A percentile compares a stretch with the other conserved stretches of the same genome.
Evolutionary conservation across 1,140 invertebrate genomes (phyloP).

Genomic region (Drosophila yakuba): DNA sequence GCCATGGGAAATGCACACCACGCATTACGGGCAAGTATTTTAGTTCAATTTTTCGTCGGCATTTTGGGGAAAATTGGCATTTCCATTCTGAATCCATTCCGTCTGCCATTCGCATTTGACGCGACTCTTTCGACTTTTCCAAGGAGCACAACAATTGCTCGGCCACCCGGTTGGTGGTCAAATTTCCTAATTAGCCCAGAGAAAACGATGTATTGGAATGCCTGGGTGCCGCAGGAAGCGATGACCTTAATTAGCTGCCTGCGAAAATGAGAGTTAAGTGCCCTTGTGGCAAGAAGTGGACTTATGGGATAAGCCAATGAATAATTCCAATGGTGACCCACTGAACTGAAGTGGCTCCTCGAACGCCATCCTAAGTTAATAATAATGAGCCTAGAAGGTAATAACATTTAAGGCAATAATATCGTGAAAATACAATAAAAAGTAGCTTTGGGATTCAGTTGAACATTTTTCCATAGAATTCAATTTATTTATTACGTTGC

Average conservation of each 20-base stretch:
- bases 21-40: conserved; percentile 28
- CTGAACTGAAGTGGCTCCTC: background rate
- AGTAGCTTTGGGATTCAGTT: no score
- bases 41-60: conserved; percentile 9
- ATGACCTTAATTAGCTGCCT: conserved; percentile 38
- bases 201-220: conserved; percentile 20
- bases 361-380: background rate
- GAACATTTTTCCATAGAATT: no score
- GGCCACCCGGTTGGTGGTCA: background rate
- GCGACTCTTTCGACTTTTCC: conserved; percentile 20
- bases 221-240: background rate
- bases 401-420: no score
- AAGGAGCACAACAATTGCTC: background rate
- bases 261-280: conserved; percentile 48
- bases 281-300: background rate
- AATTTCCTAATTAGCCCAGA: conserved; percentile 37
- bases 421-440: no score
- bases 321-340: conserved; percentile 1
- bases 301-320: conserved; percentile 8
- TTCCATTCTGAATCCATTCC: conserved; percentile 11
- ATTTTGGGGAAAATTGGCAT: conserved; percentile 3
- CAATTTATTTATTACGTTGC: no score
- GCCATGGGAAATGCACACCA: conserved; percentile 5
- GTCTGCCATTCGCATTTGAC: conserved; percentile 32
- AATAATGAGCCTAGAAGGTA: no score